Conservation (phyloP, 2,797 vertebrate genomes). For the Cyclopterus lumpus region DNA sequence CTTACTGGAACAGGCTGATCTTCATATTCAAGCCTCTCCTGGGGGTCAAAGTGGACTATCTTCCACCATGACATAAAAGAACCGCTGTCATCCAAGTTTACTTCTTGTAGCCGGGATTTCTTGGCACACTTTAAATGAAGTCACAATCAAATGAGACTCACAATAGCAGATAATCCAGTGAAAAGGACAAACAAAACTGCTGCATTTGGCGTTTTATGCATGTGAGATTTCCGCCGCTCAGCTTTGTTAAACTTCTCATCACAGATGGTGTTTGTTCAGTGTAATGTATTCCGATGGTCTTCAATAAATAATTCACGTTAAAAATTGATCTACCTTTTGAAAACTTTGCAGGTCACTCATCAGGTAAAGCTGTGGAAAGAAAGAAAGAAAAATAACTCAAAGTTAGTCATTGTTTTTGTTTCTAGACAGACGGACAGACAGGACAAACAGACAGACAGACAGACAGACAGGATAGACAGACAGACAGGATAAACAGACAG, state of each 20-base stretch:
- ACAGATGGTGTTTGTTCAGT: neutral
- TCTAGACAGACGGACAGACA: neutral
- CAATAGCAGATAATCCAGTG: neutral
- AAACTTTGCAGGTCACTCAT: slow-evolving; percentile 89
- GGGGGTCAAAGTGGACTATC: slow-evolving; percentile 85
- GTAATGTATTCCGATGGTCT: neutral
- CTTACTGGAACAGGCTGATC: slow-evolving; percentile 89
- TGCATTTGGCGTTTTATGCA: neutral
- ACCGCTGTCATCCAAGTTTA: slow-evolving; percentile 81
- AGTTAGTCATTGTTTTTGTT: neutral
- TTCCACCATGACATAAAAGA: slow-evolving; percentile 89
- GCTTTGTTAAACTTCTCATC: neutral
- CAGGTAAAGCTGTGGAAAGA: slow-evolving; percentile 87
- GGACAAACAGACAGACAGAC: too few species aligned
- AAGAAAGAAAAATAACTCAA: slow-evolving; percentile 10
- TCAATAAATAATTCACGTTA: neutral
- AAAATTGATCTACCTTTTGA: slow-evolving; percentile 69
- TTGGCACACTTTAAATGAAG: slow-evolving; percentile 74
- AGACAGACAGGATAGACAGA: too few species aligned
- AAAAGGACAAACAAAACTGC: neutral
- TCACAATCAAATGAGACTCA: slow-evolving; percentile 15
- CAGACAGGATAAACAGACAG: too few species aligned
- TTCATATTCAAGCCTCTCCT: slow-evolving; percentile 90
- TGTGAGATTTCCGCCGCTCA: neutral
- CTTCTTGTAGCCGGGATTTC: slow-evolving; percentile 89